Base-by-base conservation (phyloP, 2,888 invertebrate genomes). In the Drosophila rellima region DNA sequence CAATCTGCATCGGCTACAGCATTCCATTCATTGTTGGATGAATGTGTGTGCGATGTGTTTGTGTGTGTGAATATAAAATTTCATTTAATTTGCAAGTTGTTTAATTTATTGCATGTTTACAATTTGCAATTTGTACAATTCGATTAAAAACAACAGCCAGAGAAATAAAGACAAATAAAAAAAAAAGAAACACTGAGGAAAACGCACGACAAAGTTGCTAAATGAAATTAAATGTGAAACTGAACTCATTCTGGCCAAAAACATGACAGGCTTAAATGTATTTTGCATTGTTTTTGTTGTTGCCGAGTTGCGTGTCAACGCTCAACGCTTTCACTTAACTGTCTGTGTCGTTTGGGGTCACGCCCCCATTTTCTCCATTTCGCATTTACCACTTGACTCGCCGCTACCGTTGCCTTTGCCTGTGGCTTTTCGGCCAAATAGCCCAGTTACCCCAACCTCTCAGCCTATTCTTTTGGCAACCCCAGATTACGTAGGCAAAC, bases 101-200 rank as follows among this genome's bases (percentile, higher is more conserved):
- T 82, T 85, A 89, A 84, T 84, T 89, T 84, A 84, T 84, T 70
- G 88, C 89, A 82, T 88, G 85, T 85, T 88, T 84, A 85, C 89
- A 89, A 78, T 89, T 84, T 81, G 82, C 89, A 89, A 84, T 89
- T 89, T 89, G 82, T 76, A 70, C 86, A 88, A 89, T 89, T 84
- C 89, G 88, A 89, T 85, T 84, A 76, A 74, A 84, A 72, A 79
- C 55, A 79, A 68, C 68, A 78, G 54, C 7, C 29, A 47, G 31
- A 35, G 44, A 17, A 35, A 31, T 4, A 42, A 55, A 52, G 29
- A 18, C 23, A 35, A 44, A 52, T n/a, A 48, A n/a, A 56, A 26
- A 35, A 17, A 15, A 40, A 50, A 48, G 11, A 57, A 18, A 26
- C 35, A 17, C 35, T 26, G 40, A 47, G 55, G 15, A 55, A 23